phyloP scores from a whole-genome alignment of 2,888 invertebrate genomes.

The Ommatoiulus sabulosus region DNA sequence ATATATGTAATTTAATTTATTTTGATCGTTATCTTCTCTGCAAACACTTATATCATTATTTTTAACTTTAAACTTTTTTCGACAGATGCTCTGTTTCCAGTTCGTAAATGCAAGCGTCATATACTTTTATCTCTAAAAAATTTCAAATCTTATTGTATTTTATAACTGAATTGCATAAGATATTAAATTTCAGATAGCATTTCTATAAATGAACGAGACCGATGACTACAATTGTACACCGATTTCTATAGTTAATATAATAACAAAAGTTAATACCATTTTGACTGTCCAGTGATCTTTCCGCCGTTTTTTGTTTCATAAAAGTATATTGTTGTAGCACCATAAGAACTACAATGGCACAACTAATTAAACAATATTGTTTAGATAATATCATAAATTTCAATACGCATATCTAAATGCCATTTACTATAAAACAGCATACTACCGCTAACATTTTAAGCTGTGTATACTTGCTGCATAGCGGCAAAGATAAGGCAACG shows the following conservation, averaged over 20 bases:
- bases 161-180: too few relatives aligned
- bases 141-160: too few relatives aligned
- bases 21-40: too few relatives aligned
- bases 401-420: background rate
- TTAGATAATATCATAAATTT: background rate
- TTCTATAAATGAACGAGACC: too few relatives aligned
- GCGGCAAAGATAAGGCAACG: constrained; percentile 5
- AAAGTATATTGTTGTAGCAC: background rate
- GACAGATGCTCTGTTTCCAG: too few relatives aligned
- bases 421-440: background rate
- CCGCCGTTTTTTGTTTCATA: background rate
- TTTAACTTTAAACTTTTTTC: too few relatives aligned
- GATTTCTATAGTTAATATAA: background rate
- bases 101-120: too few relatives aligned
- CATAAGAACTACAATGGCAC: background rate
- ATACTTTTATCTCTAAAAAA: too few relatives aligned
- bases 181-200: too few relatives aligned
- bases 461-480: background rate
- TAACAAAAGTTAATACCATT: background rate
- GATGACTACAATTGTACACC: too few relatives aligned
- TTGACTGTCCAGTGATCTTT: background rate
- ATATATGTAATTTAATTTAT: too few relatives aligned
- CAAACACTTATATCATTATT: too few relatives aligned
- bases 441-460: background rate
- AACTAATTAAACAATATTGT: background rate